Conservation (phyloP, 2,888 invertebrate species). For the Arge pagana region DNA sequence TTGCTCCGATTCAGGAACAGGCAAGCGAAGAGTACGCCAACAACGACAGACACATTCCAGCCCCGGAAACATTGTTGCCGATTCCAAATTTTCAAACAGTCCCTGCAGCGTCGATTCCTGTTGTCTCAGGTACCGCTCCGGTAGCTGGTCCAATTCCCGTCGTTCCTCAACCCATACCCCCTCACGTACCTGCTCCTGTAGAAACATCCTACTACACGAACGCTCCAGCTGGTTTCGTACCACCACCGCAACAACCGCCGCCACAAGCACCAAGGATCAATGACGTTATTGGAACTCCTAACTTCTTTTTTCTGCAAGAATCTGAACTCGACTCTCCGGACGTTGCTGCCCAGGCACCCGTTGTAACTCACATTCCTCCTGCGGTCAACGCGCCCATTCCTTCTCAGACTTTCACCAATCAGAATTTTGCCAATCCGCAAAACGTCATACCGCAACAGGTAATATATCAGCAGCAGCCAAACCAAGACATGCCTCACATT, state of each 20-base stretch:
- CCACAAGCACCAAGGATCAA: conserved; percentile 69
- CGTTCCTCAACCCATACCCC: conserved; percentile 50
- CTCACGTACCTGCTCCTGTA: conserved; percentile 47
- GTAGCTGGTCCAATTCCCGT: conserved; percentile 51
- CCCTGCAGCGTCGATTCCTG: conserved; percentile 46
- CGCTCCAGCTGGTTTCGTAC: conserved; percentile 62
- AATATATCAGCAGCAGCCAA: conserved; percentile 58
- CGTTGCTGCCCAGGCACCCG: conserved; percentile 57
- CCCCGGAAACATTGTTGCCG: conserved; percentile 46
- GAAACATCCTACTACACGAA: conserved; percentile 52
- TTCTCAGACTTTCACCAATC: conserved; percentile 85
- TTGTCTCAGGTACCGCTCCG: conserved; percentile 46
- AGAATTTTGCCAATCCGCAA: conserved; percentile 67
- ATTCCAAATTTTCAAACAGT: conserved; percentile 48
- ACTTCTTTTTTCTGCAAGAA: conserved; percentile 85
- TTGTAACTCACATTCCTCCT: conserved; percentile 56
- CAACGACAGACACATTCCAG: conserved; percentile 54
- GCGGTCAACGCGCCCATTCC: conserved; percentile 68
- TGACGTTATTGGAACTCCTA: conserved; percentile 77
- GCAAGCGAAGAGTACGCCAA: conserved; percentile 46
- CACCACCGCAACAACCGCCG: conserved; percentile 63
- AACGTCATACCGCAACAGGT: conserved; percentile 53
- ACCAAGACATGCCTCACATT: conserved; percentile 55
- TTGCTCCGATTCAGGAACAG: conserved; percentile 57
- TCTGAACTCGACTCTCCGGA: conserved; percentile 84